Evolutionary conservation across 2,888 invertebrate species (phyloP), one percentile per base, ranked within the genome.

Genomic region (Leucoma salicis): DNA sequence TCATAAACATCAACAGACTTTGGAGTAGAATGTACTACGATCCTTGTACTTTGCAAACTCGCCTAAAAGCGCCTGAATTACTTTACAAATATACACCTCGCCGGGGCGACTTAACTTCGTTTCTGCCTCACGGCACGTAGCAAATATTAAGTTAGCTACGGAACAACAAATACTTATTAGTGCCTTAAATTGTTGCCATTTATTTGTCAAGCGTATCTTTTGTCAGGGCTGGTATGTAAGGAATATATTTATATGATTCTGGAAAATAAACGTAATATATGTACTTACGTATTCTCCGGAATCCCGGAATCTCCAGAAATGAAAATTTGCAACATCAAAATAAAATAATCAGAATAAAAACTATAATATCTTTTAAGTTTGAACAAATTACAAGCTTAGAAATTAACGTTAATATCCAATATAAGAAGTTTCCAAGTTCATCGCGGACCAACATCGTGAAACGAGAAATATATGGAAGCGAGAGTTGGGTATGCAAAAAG

Each of bases 81-180:
- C n/a, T n/a, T 14, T 8, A 14, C 24, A 15, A 14, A n/a, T n/a
- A n/a, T n/a, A n/a, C n/a, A 29, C 13, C 25, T 27, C 27, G 7
- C 1, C 18, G 18, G 32, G 36, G 14, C 14, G 11, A 16, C 31
- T 31, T 1, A 38, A 38, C 34, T 43, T 36, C 13, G 15, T 34
- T 35, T 37, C 12, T 21, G 15, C 31, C 63, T 53, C 47, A 27
- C 28, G 43, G 34, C 56, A 58, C 44, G 49, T 46, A 42, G 39
- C 43, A 54, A 65, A 62, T 62, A 62, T 57, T 58, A 66, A 65
- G 62, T 72, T 61, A 28, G 32, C 50, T 36, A n/a, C 39, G 29
- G 33, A 61, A 57, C 57, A 57, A 54, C 44, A 42, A 49, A 52
- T 66, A 68, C 57, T 66, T 65, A 69, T 70, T 66, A 70, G 60